phyloP scores from a whole-genome alignment of 1,140 invertebrate species.

The Glossosoma conforme region DNA sequence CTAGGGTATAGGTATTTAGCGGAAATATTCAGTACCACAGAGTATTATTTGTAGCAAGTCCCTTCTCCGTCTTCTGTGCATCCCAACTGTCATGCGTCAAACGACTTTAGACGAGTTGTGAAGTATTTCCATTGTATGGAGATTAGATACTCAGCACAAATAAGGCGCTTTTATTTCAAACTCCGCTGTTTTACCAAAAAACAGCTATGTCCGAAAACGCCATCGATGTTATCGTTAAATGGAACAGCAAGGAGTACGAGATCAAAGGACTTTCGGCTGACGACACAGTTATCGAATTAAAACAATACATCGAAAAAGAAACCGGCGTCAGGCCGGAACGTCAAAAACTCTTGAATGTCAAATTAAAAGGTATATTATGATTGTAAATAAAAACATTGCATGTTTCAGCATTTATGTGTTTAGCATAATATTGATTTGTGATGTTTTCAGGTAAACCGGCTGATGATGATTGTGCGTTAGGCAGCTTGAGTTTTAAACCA shows the following conservation, averaged over 20 bases:
- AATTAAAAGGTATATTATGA: constrained; percentile 69
- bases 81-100: too few species aligned
- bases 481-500: constrained; percentile 71
- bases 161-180: too few species aligned
- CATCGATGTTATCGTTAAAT: constrained; percentile 73
- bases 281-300: constrained; percentile 74
- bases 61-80: too few species aligned
- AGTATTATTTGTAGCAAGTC: too few species aligned
- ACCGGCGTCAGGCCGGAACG: constrained; percentile 82
- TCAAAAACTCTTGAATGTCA: constrained; percentile 91
- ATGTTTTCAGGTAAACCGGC: constrained; percentile 69
- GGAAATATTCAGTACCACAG: too few species aligned
- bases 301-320: constrained; percentile 70
- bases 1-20: too few species aligned
- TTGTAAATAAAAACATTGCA: constrained; percentile 8
- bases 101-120: too few species aligned
- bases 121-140: too few species aligned
- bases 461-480: constrained; percentile 66
- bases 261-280: constrained; percentile 62
- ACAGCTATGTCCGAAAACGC: constrained; percentile 26
- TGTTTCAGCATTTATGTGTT: not conserved
- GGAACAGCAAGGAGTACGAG: constrained; percentile 83
- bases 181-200: not conserved
- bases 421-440: not conserved
- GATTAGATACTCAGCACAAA: too few species aligned